Percentiles rank a stretch among this genome's conserved stretches.
These are phyloP conservation scores for Clarias platycephalus DNA, from an alignment of 2,797 vertebrate species.

Conservation along the genomic window DNA sequence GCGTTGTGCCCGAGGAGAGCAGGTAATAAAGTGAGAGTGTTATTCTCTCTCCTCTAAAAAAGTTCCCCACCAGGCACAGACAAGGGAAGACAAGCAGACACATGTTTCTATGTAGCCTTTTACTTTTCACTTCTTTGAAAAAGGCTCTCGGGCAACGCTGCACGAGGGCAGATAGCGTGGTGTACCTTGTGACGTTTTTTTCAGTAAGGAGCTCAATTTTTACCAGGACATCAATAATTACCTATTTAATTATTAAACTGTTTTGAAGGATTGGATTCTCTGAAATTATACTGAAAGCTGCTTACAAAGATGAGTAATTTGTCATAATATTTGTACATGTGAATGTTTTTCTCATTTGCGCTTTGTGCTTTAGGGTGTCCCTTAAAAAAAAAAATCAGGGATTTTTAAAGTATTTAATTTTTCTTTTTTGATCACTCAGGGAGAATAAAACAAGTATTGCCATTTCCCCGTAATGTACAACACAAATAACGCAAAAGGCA, in stretches of 20 bases:
- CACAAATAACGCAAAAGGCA: background rate
- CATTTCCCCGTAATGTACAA: background rate
- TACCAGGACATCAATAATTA: background rate
- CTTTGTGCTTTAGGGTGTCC: background rate
- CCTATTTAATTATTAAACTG: background rate
- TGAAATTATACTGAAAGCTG: background rate
- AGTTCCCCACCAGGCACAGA: constrained; percentile 29
- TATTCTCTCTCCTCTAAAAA: constrained; percentile 52
- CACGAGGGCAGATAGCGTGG: background rate
- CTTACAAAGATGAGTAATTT: background rate
- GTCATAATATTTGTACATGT: background rate
- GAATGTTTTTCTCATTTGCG: background rate
- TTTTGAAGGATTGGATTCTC: background rate
- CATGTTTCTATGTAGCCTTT: constrained; percentile 38
- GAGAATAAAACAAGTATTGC: background rate
- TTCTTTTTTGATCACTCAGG: background rate
- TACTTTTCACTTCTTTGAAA: constrained; percentile 5
- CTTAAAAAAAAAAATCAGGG: background rate
- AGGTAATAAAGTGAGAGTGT: constrained; percentile 55
- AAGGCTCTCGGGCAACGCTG: constrained; percentile 7
- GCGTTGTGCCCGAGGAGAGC: constrained; percentile 45
- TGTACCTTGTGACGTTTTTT: background rate
- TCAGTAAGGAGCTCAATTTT: background rate
- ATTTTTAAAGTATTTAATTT: background rate
- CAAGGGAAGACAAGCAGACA: constrained; percentile 50